These are phyloP conservation scores for Scaptomyza tumidula DNA, from an alignment of 2,888 invertebrate genomes.

Conservation along the genomic window DNA sequence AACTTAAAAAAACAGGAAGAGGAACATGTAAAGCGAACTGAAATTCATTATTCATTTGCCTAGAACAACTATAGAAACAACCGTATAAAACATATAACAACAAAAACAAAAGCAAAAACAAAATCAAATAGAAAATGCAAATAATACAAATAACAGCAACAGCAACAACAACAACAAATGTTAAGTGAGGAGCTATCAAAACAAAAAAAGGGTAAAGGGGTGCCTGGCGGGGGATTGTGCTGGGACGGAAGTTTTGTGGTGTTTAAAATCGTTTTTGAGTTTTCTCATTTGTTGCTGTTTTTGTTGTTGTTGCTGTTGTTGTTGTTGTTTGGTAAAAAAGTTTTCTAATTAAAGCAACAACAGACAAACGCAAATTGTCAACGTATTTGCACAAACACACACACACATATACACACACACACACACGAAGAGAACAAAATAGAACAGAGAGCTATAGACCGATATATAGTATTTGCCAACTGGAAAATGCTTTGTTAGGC, in stretches of 20 bases:
- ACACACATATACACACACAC: constrained; percentile 28
- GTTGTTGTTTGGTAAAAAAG: constrained; percentile 73
- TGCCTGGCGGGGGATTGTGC: neutral
- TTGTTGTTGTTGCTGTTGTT: constrained; percentile 51
- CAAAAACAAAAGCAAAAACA: constrained; percentile 43
- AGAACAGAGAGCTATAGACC: constrained; percentile 8
- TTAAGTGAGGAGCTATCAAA: constrained; percentile 1
- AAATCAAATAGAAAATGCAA: constrained; percentile 76
- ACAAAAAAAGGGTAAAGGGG: neutral
- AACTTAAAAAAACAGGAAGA: constrained; percentile 13
- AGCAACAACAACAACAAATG: constrained; percentile 40
- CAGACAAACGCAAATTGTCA: constrained; percentile 80
- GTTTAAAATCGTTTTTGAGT: constrained; percentile 77
- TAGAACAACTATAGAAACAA: constrained; percentile 20
- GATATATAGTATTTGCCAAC: constrained; percentile 67
- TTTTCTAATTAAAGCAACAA: constrained; percentile 80
- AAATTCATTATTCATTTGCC: constrained; percentile 78
- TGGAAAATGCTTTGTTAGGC: constrained; percentile 76
- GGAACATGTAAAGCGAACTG: constrained; percentile 25
- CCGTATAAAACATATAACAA: constrained; percentile 17
- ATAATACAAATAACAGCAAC: constrained; percentile 51
- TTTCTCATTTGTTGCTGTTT: constrained; percentile 57
- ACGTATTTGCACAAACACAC: constrained; percentile 54
- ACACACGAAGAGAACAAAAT: constrained; percentile 17
- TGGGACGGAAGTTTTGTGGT: constrained; percentile 59